Percentiles rank a stretch among this genome's conserved stretches.
These are phyloP conservation scores for Ophioderma brevispina DNA, from an alignment of 35 echinoderm and acorn worm species.

Conservation along the genomic window DNA sequence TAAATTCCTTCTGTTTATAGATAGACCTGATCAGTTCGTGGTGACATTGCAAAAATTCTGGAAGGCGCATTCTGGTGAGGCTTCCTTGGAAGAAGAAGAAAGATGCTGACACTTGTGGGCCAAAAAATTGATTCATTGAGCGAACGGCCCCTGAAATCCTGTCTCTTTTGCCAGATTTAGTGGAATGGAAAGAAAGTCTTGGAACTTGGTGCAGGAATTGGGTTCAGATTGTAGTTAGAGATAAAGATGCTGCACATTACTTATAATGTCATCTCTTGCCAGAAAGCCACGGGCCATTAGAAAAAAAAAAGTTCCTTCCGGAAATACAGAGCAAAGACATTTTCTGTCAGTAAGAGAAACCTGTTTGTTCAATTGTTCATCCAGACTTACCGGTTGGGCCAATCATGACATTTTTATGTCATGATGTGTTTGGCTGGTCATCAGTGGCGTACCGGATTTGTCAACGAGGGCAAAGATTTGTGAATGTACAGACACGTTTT, in stretches of 20 bases:
- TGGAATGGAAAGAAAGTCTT: constrained; percentile 77
- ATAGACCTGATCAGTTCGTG: neutral
- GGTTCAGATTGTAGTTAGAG: constrained; percentile 43
- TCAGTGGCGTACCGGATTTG: too few relatives aligned
- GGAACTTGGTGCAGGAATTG: constrained; percentile 93
- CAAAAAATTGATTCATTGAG: constrained; percentile 27
- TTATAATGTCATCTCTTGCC: too few relatives aligned
- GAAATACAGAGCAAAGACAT: too few relatives aligned
- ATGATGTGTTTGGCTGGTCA: too few relatives aligned
- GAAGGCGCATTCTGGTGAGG: constrained; percentile 77
- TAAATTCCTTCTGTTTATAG: neutral
- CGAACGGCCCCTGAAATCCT: constrained; percentile 75
- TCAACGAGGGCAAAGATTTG: too few relatives aligned
- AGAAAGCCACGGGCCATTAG: too few relatives aligned
- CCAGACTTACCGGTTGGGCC: too few relatives aligned
- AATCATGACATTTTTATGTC: too few relatives aligned
- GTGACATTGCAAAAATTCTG: constrained; percentile 78
- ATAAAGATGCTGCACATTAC: neutral
- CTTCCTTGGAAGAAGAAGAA: constrained; percentile 85
- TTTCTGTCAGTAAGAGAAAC: too few relatives aligned
- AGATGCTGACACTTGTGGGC: constrained; percentile 84
- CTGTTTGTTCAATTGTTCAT: too few relatives aligned
- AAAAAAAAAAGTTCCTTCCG: too few relatives aligned
- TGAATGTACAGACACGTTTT: too few relatives aligned
- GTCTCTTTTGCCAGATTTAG: constrained; percentile 61